Base-by-base conservation (phyloP, 35 echinoderm and acorn worm genomes). In the Diadema setosum region DNA sequence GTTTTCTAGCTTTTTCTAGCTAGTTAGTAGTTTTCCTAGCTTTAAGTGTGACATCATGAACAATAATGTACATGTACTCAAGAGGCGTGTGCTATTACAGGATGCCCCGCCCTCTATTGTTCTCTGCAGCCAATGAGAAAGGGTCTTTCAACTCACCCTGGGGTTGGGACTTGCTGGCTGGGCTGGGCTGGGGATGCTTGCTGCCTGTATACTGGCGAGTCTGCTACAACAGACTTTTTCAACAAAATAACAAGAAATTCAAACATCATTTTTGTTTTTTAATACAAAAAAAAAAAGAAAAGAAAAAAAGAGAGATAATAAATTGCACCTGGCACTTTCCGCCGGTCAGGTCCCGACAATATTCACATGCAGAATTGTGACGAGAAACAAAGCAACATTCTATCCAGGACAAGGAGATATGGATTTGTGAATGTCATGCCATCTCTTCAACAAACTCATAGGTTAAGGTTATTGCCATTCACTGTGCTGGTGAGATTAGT, bases 81-180 rank as follows among this genome's bases (percentile, higher is more conserved):
- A n/a, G n/a, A n/a, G n/a, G n/a, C n/a, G n/a, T n/a, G n/a, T n/a
- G n/a, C n/a, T n/a, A n/a, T n/a, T n/a, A n/a, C n/a, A n/a, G n/a
- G n/a, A n/a, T n/a, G n/a, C n/a, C n/a, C n/a, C n/a, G n/a, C n/a
- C n/a, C n/a, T n/a, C n/a, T n/a, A n/a, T n/a, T n/a, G n/a, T n/a
- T n/a, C n/a, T n/a, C n/a, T n/a, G n/a, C n/a, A n/a, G n/a, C n/a
- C n/a, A n/a, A n/a, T n/a, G n/a, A n/a, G n/a, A n/a, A n/a, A n/a
- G n/a, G n/a, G n/a, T n/a, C n/a, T n/a, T n/a, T n/a, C n/a, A n/a
- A 41, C 73, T 44, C 44, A 78, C 73, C 73, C 73, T 42, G 73
- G 73, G 25, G 73, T 36, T n/a, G 73, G 37, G 29, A 26, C 73
- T 12, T 78, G 73, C n/a, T 41, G 73, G 20, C n/a, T 78, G 2